Conservation (phyloP, 2,888 invertebrate species). For the Agrochola circellaris region DNA sequence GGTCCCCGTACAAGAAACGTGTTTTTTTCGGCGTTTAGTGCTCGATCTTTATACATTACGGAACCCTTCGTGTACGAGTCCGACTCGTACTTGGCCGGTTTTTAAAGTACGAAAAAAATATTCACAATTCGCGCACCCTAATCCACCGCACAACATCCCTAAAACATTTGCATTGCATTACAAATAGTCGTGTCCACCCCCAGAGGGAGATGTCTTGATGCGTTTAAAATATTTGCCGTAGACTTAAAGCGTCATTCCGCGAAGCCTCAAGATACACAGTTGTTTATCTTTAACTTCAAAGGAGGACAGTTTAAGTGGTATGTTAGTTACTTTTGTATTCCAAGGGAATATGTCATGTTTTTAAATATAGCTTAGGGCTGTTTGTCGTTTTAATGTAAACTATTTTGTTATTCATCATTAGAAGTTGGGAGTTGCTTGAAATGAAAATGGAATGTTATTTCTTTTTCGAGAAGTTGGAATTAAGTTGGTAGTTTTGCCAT, state of each 20-base stretch:
- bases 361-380: conserved; percentile 37
- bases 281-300: conserved; percentile 66
- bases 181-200: conserved; percentile 55
- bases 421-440: conserved; percentile 16
- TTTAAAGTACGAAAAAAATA: not conserved
- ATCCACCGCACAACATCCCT: conserved; percentile 19
- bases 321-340: conserved; percentile 54
- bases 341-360: conserved; percentile 40
- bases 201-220: conserved; percentile 62
- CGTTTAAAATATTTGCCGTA: conserved; percentile 73
- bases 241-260: conserved; percentile 52
- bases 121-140: conserved; percentile 31
- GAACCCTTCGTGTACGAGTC: too few species aligned
- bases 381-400: conserved; percentile 29
- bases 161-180: conserved; percentile 68
- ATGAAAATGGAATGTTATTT: conserved; percentile 9
- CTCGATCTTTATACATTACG: too few species aligned
- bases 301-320: conserved; percentile 61
- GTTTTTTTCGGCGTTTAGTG: too few species aligned
- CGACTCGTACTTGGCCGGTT: too few species aligned
- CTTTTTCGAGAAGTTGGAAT: conserved; percentile 5
- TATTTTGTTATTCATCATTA: conserved; percentile 37
- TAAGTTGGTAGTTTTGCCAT: conserved; percentile 4
- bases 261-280: conserved; percentile 56
- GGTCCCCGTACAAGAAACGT: too few species aligned